Evolutionary conservation across 2,797 vertebrate species (phyloP), one percentile per base, ranked within the genome.

Genomic region (Cephalopachus bancanus): DNA sequence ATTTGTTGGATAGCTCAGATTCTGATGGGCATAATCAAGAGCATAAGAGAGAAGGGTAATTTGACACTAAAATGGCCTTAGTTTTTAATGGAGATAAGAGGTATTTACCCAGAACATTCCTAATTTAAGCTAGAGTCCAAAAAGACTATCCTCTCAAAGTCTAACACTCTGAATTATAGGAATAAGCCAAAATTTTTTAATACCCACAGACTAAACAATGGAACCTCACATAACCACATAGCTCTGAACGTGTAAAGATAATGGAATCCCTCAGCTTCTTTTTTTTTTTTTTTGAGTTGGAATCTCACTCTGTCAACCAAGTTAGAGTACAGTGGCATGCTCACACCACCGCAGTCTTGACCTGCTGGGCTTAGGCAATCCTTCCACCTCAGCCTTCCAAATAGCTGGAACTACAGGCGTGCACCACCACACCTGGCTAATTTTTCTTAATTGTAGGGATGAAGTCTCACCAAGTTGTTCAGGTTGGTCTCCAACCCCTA

Each of bases 81-180:
- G 24, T 5, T 49, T 93, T 88, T 72, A 44, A 74, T 28, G 22
- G 44, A 65, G 19, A 71, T 11, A 69, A 71, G n/a, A 71, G 69
- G 33, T 37, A 71, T 91, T 62, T 93, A 79, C 22, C 53, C 74
- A 76, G 20, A 91, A 76, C 55, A 72, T 74, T 89, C 37, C 49
- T 91, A 71, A 95, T 92, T 89, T 57, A 80, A 57, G 19, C 11
- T 33, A 26, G 30, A 60, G n/a, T 72, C 26, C 91, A 91, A 69
- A 80, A 86, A 89, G n/a, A 80, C 60, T 86, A 75, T 78, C 7
- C 16, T 92, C 57, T 97, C 59, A 67, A 83, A 91, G 30, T 53
- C 65, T 89, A 62, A 75, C 55, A 64, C 3, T 83, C 14, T 74
- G 57, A 88, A 33, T 9, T 84, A 51, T 16, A 74, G 37, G 62